Evolutionary conservation across 2,888 invertebrate species (phyloP).

Genomic region (Allacma fusca): DNA sequence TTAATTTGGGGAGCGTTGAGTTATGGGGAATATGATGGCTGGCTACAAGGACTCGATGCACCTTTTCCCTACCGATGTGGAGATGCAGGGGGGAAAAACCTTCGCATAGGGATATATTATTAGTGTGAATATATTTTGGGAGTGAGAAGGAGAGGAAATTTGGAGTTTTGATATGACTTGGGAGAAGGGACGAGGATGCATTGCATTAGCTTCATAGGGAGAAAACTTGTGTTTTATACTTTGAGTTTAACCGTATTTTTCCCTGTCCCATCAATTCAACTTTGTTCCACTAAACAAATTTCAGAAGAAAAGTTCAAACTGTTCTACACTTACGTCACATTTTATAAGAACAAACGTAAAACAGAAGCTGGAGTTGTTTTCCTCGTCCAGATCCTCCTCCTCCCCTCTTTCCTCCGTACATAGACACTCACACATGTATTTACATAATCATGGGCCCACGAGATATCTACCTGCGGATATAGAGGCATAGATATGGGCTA

Average conservation of each 20-base stretch:
- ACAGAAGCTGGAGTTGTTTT: conserved; percentile 14
- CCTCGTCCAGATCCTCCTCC: too few relatives aligned
- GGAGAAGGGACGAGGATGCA: neutral
- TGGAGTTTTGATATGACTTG: neutral
- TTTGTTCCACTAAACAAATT: conserved; percentile 58
- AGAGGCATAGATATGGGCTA: neutral
- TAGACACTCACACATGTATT: neutral
- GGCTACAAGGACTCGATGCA: too few relatives aligned
- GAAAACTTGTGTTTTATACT: conserved; percentile 49
- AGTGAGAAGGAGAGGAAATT: neutral
- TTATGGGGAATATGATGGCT: too few relatives aligned
- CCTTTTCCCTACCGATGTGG: neutral
- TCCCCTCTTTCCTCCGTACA: too few relatives aligned
- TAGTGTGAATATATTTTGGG: neutral
- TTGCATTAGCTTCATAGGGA: neutral
- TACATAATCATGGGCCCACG: too few relatives aligned
- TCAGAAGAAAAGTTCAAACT: conserved; percentile 49
- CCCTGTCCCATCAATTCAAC: conserved; percentile 56
- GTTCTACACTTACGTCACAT: conserved; percentile 21
- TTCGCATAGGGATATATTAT: too few relatives aligned
- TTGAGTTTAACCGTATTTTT: conserved; percentile 40
- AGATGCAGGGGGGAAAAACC: neutral
- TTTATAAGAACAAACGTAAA: conserved; percentile 14
- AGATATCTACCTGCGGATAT: neutral
- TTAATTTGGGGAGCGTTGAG: too few relatives aligned